These are phyloP conservation scores for Pangasius macronema DNA, from an alignment of 2,797 vertebrate genomes.

Conservation along the genomic window DNA sequence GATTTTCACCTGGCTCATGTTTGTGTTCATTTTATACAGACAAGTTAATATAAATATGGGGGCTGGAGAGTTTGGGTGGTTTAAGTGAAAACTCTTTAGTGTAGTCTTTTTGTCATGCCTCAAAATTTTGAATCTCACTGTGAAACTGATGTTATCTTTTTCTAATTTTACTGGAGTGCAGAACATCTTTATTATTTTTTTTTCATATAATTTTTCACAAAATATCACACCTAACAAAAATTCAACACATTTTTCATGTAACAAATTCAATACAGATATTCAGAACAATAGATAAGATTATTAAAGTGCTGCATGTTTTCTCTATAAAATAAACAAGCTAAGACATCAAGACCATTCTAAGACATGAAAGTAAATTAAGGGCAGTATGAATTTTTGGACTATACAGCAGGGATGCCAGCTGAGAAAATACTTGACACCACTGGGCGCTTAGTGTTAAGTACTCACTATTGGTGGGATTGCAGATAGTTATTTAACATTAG, in stretches of 20 bases:
- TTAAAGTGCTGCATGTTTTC: neutral
- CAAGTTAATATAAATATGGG: neutral
- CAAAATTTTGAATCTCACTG: neutral
- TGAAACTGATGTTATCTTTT: neutral
- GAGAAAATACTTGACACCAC: neutral
- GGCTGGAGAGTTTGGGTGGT: neutral
- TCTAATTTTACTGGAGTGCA: constrained; percentile 22
- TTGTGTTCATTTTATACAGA: neutral
- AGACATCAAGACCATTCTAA: neutral
- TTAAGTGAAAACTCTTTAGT: neutral
- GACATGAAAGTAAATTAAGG: neutral
- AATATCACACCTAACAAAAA: neutral
- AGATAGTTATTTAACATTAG: neutral
- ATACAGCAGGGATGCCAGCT: neutral
- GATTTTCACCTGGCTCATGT: neutral
- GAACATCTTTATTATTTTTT: constrained; percentile 25
- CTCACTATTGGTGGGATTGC: neutral
- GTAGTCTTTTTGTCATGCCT: neutral
- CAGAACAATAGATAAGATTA: neutral
- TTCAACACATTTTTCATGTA: neutral
- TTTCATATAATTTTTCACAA: neutral
- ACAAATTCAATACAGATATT: neutral
- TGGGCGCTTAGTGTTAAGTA: neutral
- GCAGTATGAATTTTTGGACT: neutral
- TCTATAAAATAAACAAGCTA: neutral